Evolutionary conservation across 2,113 vertebrate genomes (phyloP).

Genomic region (Polyodon spathula): DNA sequence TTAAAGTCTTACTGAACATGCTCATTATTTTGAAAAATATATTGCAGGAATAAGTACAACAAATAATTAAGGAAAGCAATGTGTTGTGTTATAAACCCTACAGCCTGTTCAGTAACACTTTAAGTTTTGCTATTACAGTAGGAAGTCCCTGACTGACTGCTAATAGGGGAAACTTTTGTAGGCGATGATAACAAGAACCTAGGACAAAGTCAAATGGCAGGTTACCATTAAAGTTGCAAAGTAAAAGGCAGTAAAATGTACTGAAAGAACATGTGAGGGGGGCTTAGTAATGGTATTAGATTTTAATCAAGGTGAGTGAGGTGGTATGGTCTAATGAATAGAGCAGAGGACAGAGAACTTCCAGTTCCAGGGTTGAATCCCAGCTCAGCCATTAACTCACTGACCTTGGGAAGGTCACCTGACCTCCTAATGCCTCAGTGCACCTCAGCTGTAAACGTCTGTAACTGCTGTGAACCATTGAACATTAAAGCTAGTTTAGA

Average conservation of each 20-base stretch:
- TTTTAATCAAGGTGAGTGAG: background rate
- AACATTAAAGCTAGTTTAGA: too few species aligned
- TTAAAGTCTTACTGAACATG: too few species aligned
- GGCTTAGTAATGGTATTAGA: background rate
- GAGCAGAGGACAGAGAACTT: background rate
- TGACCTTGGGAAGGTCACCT: too few species aligned
- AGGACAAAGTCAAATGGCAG: slow-evolving; percentile 1
- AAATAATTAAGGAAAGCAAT: too few species aligned
- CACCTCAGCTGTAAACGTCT: too few species aligned
- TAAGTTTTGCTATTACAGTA: background rate
- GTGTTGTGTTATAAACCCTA: too few species aligned
- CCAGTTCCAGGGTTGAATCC: background rate
- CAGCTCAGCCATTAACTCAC: too few species aligned
- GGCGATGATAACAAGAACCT: background rate
- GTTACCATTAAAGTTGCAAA: slow-evolving; percentile 1
- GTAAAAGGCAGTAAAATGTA: background rate
- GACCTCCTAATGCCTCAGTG: too few species aligned
- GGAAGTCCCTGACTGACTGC: background rate
- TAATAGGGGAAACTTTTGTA: background rate
- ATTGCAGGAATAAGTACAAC: too few species aligned
- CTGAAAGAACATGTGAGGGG: background rate
- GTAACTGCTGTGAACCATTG: too few species aligned
- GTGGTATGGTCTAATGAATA: background rate
- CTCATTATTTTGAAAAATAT: too few species aligned
- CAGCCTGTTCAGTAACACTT: background rate